Conservation (phyloP, 2,113 vertebrate genomes). For the Aldabrachelys gigantea region DNA sequence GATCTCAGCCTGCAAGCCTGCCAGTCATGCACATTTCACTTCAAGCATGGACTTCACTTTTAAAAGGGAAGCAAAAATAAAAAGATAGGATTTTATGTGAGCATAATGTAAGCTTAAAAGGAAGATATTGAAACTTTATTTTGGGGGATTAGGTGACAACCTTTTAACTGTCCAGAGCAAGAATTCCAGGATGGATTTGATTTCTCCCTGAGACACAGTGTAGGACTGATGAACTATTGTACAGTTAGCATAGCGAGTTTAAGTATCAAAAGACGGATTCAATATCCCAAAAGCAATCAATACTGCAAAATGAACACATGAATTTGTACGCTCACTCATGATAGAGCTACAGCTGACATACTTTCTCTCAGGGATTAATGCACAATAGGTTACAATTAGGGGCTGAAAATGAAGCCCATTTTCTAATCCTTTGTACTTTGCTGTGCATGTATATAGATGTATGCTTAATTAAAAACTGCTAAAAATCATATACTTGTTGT, state of each 20-base stretch:
- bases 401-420: conserved; percentile 31
- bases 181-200: neutral
- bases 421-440: conserved; percentile 60
- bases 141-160: neutral
- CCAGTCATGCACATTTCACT: neutral
- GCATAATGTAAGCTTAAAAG: neutral
- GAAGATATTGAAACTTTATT: neutral
- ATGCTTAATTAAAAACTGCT: conserved; percentile 35
- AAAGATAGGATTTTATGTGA: neutral
- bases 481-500: neutral
- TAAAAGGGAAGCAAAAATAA: neutral
- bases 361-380: conserved; percentile 72
- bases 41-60: neutral
- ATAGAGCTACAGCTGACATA: conserved; percentile 25
- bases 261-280: conserved; percentile 13
- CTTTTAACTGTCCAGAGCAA: neutral
- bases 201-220: neutral
- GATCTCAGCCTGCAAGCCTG: neutral
- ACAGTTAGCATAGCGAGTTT: neutral
- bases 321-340: conserved; percentile 29
- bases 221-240: neutral
- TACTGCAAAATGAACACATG: conserved; percentile 22
- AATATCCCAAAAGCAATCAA: conserved; percentile 16
- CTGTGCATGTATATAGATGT: conserved; percentile 30
- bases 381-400: conserved; percentile 12